These are phyloP conservation scores for Diplodus puntazzo DNA, from an alignment of 2,797 vertebrate genomes.

Conservation along the genomic window DNA sequence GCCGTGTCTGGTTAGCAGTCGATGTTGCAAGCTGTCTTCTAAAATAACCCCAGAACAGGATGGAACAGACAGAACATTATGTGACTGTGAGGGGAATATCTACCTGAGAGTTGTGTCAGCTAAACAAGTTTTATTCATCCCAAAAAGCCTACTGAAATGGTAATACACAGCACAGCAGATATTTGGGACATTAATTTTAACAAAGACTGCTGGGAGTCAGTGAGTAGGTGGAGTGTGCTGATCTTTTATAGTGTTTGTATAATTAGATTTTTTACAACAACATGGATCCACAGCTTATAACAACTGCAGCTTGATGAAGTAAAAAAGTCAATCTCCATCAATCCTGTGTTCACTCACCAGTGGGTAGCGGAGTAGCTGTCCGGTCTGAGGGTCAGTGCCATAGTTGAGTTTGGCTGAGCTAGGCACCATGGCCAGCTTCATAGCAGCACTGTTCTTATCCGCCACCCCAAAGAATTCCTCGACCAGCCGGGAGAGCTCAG, in stretches of 20 bases:
- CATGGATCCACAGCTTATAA: neutral
- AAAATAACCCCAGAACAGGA: slow-evolving; percentile 22
- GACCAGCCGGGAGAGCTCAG: slow-evolving; percentile 88
- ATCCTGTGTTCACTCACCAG: slow-evolving; percentile 80
- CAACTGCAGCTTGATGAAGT: neutral
- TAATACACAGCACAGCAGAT: neutral
- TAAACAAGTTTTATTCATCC: slow-evolving; percentile 8
- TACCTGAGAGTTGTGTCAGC: slow-evolving; percentile 10
- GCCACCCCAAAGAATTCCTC: slow-evolving; percentile 83
- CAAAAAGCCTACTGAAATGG: neutral
- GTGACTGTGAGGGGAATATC: slow-evolving; percentile 4
- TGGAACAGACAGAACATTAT: slow-evolving; percentile 1
- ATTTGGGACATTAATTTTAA: neutral
- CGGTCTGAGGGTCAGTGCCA: slow-evolving; percentile 85
- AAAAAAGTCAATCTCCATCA: neutral
- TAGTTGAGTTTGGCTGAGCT: slow-evolving; percentile 92
- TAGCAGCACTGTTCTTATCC: slow-evolving; percentile 80
- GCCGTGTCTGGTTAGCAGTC: slow-evolving; percentile 17
- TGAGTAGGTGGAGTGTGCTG: neutral
- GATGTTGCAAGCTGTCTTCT: slow-evolving; percentile 31
- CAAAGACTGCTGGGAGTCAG: neutral
- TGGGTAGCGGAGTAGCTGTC: slow-evolving; percentile 86
- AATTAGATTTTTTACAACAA: slow-evolving; percentile 16
- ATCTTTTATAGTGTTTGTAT: neutral
- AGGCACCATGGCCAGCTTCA: slow-evolving; percentile 92